Percentiles rank a stretch among this genome's conserved stretches.
These are phyloP conservation scores for Cheilosia pagana DNA, from an alignment of 2,888 invertebrate species.

Conservation along the genomic window DNA sequence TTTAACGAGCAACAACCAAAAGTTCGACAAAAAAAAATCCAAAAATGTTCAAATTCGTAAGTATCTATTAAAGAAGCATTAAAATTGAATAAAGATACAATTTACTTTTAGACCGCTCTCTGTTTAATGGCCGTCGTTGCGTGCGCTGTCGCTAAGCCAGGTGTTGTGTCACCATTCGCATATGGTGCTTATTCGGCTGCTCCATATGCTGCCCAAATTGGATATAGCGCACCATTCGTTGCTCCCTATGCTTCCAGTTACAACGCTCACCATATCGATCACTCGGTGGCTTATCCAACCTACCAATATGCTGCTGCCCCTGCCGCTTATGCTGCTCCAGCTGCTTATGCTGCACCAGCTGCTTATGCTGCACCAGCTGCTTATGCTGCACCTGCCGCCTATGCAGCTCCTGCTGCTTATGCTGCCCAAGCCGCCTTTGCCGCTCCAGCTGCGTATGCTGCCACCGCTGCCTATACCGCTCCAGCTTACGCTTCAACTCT, in stretches of 20 bases:
- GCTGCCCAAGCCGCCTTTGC: slow-evolving; percentile 22
- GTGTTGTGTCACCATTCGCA: slow-evolving; percentile 46
- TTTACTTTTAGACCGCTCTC: slow-evolving; percentile 32
- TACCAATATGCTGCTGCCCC: slow-evolving; percentile 54
- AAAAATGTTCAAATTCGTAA: slow-evolving; percentile 71
- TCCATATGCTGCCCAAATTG: slow-evolving; percentile 51
- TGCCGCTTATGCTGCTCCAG: slow-evolving; percentile 41
- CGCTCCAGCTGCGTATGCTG: slow-evolving; percentile 41
- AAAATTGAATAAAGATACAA: not conserved
- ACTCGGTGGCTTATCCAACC: slow-evolving; percentile 60
- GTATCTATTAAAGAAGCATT: slow-evolving; percentile 4
- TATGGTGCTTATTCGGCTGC: slow-evolving; percentile 34
- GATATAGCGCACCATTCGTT: slow-evolving; percentile 58
- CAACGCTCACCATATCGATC: slow-evolving; percentile 64
- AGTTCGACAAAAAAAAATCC: not conserved
- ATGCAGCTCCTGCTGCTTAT: slow-evolving; percentile 17
- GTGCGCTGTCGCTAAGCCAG: slow-evolving; percentile 44
- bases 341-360: slow-evolving; percentile 46
- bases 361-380: slow-evolving; percentile 38
- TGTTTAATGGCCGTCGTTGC: slow-evolving; percentile 51
- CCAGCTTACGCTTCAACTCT: slow-evolving; percentile 31
- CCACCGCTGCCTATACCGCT: slow-evolving; percentile 31
- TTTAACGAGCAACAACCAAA: slow-evolving; percentile 44
- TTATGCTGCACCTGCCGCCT: slow-evolving; percentile 33
- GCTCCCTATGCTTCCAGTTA: slow-evolving; percentile 63